Evolutionary conservation across 2,888 invertebrate genomes (phyloP), one percentile per base, ranked within the genome.

Genomic region (Epinotia ramella): DNA sequence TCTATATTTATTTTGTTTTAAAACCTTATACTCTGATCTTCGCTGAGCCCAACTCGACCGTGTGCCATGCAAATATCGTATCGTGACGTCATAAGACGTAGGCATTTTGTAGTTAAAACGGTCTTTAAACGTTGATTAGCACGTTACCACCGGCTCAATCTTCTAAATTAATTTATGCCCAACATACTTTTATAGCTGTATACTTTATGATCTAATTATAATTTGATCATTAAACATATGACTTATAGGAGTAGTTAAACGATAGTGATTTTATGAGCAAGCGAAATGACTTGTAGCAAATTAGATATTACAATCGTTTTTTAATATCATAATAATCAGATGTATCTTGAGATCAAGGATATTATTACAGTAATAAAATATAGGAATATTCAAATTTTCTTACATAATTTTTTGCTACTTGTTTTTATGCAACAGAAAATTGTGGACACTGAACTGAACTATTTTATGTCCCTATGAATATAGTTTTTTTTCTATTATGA

Each of bases 91-190:
- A 28, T 28, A 28, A 28, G 24, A 28, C 24, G 1, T 24, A 24
- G 24, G 24, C 24, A 24, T 24, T 24, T 2, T 2, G 24, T 1
- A 2, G 2, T 33, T 28, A 40, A 18, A 18, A 18, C 18, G 6
- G 11, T 24, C 11, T 2, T 70, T 62, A 70, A 62, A 7, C 33
- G 12, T 33, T 5, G 28, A 2, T 70, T 70, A 60, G 28, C 12
- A 28, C 12, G n/a, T n/a, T 40, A 3, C 7, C 49, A 75, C 70
- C 60, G 66, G 71, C 66, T 40, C 40, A 20, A 70, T 18, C 57
- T 40, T 49, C 57, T 60, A 70, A 76, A 62, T 76, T 60, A 71
- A 71, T 76, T 66, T 66, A 60, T 62, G 16, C 28, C 20, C n/a
- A 66, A 44, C 40, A 62, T 16, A 62, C 16, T 20, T 66, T 76